These are phyloP conservation scores for Catostylus mosaicus DNA, from an alignment of 30 jellyfish, hydroid and myxozoan species.

Conservation along the genomic window DNA sequence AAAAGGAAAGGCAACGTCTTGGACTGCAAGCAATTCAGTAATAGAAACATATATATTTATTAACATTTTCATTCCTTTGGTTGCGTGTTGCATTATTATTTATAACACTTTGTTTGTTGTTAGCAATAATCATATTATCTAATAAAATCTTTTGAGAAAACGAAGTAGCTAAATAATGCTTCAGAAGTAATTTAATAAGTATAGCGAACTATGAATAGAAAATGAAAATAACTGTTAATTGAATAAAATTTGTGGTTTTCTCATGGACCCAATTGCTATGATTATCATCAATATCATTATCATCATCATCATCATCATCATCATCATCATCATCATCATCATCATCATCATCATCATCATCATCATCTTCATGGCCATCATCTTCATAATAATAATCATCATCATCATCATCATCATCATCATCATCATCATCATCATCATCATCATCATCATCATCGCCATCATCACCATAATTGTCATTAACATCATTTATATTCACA, in stretches of 20 bases:
- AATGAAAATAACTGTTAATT: too few relatives aligned
- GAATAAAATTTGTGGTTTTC: too few relatives aligned
- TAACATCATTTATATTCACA: not conserved
- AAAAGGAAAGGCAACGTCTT: conserved; percentile 83
- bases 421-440: conserved; percentile 1
- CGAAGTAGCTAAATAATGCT: too few relatives aligned
- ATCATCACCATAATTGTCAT: not conserved
- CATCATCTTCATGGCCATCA: not conserved
- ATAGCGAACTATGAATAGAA: too few relatives aligned
- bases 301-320: not conserved
- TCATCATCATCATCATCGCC: not conserved
- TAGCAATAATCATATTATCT: too few relatives aligned
- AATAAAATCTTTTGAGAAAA: too few relatives aligned
- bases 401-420: not conserved
- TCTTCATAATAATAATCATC: not conserved
- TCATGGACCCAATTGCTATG: not conserved
- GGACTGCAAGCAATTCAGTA: conserved; percentile 79
- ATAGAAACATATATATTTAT: not conserved
- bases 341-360: conserved; percentile 2
- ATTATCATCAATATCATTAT: not conserved
- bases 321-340: not conserved
- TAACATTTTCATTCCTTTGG: not conserved
- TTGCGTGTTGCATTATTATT: conserved; percentile 1
- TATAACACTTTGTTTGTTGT: too few relatives aligned
- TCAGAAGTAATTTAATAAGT: too few relatives aligned